Evolutionary conservation across 30 jellyfish, hydroid and myxozoan species (phyloP).

Genomic region (Aurelia aurita complex sp. Pacific): DNA sequence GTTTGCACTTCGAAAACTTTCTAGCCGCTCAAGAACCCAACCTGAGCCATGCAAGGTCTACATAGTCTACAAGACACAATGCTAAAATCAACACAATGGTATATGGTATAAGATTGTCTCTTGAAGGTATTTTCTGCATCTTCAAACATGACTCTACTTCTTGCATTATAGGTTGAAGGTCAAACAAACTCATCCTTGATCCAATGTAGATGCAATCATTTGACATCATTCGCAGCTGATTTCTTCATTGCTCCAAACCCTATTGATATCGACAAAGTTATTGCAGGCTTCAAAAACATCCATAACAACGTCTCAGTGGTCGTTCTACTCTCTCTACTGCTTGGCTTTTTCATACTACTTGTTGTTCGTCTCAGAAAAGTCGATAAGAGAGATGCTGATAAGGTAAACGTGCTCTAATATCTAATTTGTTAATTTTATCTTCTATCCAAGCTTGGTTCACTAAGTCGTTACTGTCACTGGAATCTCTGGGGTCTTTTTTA

Average conservation of each 20-base stretch:
- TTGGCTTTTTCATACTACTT: constrained; percentile 32
- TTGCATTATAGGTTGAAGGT: constrained; percentile 69
- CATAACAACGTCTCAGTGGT: constrained; percentile 71
- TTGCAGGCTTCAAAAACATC: constrained; percentile 76
- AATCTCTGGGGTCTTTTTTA: no score
- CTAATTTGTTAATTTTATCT: no score
- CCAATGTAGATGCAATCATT: constrained; percentile 83
- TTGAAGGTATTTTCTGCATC: no score
- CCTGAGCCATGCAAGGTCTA: no score
- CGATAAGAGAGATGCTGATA: constrained; percentile 51
- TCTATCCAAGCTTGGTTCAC: no score
- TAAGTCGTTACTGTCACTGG: no score
- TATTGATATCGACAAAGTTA: constrained; percentile 83
- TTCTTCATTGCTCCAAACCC: constrained; percentile 92
- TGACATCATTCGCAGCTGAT: constrained; percentile 85
- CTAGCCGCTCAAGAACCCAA: no score
- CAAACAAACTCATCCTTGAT: constrained; percentile 46
- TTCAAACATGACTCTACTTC: neutral
- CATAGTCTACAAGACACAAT: no score
- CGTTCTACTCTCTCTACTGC: constrained; percentile 38
- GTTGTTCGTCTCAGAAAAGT: constrained; percentile 50
- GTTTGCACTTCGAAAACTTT: no score
- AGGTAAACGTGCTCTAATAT: constrained; percentile 35
- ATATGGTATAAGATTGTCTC: no score
- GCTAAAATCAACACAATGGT: no score